Evolutionary conservation across 2,888 invertebrate species (phyloP).

Genomic region (Alsophila aescularia): DNA sequence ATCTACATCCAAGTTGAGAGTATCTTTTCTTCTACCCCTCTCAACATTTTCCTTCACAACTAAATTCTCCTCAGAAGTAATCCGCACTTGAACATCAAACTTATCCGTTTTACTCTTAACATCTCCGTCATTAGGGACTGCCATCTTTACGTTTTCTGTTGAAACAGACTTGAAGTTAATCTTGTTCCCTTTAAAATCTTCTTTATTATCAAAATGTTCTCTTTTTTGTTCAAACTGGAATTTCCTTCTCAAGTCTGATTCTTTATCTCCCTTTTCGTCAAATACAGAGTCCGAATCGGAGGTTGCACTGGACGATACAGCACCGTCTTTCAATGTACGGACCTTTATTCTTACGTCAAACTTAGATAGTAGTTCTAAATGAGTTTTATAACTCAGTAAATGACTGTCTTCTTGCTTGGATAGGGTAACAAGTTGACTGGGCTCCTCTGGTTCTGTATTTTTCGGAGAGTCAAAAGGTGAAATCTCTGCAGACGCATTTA

Average conservation of each 20-base stretch:
- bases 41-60: slow-evolving; percentile 70
- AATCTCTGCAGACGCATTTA: slow-evolving; percentile 49
- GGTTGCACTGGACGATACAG: slow-evolving; percentile 62
- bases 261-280: slow-evolving; percentile 52
- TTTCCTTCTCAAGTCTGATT: slow-evolving; percentile 44
- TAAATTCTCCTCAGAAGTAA: slow-evolving; percentile 79
- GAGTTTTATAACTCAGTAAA: slow-evolving; percentile 70
- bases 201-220: slow-evolving; percentile 59
- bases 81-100: slow-evolving; percentile 79
- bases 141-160: slow-evolving; percentile 75
- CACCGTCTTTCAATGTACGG: slow-evolving; percentile 73
- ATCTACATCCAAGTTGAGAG: slow-evolving; percentile 81
- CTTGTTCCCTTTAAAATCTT: slow-evolving; percentile 54
- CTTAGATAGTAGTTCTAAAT: slow-evolving; percentile 78
- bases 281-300: slow-evolving; percentile 69
- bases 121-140: slow-evolving; percentile 76
- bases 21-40: slow-evolving; percentile 64
- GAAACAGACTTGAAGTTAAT: slow-evolving; percentile 63
- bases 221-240: slow-evolving; percentile 59
- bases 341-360: slow-evolving; percentile 84
- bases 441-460: slow-evolving; percentile 52
- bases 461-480: slow-evolving; percentile 44
- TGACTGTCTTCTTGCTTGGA: slow-evolving; percentile 47
- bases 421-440: slow-evolving; percentile 54
- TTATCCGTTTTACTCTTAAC: slow-evolving; percentile 72